phyloP scores from a whole-genome alignment of 2,888 invertebrate species.

The Serripes groenlandicus region DNA sequence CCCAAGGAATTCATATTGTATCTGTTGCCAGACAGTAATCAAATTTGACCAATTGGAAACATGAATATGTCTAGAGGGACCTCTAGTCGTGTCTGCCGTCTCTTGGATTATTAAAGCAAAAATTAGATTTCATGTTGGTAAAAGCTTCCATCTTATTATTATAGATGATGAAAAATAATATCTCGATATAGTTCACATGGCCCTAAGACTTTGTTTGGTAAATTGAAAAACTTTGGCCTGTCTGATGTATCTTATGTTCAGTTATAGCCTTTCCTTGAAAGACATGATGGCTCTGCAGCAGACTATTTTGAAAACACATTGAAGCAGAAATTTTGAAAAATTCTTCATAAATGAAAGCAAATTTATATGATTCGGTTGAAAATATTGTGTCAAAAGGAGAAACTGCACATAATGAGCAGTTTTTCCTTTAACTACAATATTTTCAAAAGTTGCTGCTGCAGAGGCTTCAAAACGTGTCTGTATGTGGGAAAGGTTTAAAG shows the following conservation, averaged over 20 bases:
- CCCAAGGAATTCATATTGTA: conserved; percentile 25
- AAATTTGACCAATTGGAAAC: conserved; percentile 33
- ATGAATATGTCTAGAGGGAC: conserved; percentile 13
- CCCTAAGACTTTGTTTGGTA: neutral
- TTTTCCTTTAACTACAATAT: too few species aligned
- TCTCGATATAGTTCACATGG: neutral
- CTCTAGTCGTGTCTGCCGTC: neutral
- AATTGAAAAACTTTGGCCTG: neutral
- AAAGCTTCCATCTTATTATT: neutral
- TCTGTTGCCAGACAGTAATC: conserved; percentile 18
- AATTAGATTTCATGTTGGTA: conserved; percentile 2
- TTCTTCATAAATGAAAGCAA: too few species aligned
- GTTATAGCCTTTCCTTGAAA: too few species aligned
- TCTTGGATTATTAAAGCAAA: conserved; percentile 18
- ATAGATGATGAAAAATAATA: neutral
- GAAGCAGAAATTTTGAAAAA: too few species aligned
- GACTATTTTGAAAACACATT: too few species aligned
- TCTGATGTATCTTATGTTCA: neutral
- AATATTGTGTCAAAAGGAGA: too few species aligned
- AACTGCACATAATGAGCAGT: too few species aligned
- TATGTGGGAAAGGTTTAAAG: too few species aligned
- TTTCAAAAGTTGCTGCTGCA: too few species aligned
- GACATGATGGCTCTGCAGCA: too few species aligned
- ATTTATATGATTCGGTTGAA: too few species aligned
- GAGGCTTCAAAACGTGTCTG: too few species aligned